A percentile compares a stretch with the other conserved stretches of the same genome.
phyloP scores from a whole-genome alignment of 2,797 vertebrate genomes.

The Pseudochaenichthys georgianus region DNA sequence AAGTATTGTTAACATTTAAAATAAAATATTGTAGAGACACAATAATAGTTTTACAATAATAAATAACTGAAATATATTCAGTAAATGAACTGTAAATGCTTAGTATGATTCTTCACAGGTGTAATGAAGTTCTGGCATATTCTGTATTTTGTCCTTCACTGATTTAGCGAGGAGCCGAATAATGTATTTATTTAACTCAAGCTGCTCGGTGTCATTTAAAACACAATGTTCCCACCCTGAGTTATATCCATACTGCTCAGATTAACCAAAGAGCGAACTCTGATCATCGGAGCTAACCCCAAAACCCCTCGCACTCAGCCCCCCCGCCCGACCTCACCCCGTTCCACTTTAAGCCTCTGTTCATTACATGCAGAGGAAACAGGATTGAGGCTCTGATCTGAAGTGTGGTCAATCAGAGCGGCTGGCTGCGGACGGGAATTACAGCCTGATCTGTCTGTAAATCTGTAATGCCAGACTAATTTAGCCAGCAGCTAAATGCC shows the following conservation, averaged over 20 bases:
- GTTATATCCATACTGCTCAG: slow-evolving; percentile 31
- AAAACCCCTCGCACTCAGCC: slow-evolving; percentile 25
- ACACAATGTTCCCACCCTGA: not conserved
- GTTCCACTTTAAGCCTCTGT: slow-evolving; percentile 70
- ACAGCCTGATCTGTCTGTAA: slow-evolving; percentile 75
- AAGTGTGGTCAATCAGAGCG: slow-evolving; percentile 76
- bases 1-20: too few species aligned
- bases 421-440: slow-evolving; percentile 74
- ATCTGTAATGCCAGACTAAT: slow-evolving; percentile 81
- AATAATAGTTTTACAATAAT: too few species aligned
- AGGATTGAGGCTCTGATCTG: slow-evolving; percentile 76
- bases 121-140: not conserved
- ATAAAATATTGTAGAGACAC: too few species aligned
- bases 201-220: not conserved
- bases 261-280: slow-evolving; percentile 52
- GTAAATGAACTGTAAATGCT: too few species aligned
- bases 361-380: slow-evolving; percentile 79
- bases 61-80: too few species aligned
- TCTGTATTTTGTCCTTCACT: not conserved
- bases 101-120: not conserved
- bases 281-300: slow-evolving; percentile 33
- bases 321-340: slow-evolving; percentile 11
- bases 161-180: not conserved
- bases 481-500: slow-evolving; percentile 80
- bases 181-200: not conserved